Conservation (phyloP, 30 jellyfish, hydroid and myxozoan species). For the Hydractinia symbiolongicarpus region DNA sequence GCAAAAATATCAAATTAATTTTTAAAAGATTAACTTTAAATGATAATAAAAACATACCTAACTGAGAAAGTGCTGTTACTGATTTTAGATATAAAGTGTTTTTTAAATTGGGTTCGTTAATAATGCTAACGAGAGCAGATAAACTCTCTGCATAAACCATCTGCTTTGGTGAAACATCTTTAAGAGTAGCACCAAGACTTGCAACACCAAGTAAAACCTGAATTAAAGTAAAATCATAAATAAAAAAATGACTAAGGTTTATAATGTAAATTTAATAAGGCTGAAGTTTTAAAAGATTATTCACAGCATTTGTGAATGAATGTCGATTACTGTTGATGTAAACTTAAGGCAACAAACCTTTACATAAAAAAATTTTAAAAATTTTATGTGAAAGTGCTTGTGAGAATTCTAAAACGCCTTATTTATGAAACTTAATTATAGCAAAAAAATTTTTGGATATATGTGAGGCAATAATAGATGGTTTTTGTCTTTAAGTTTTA, state of each 20-base stretch:
- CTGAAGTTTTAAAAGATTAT: too few relatives aligned
- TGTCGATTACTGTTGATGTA: too few relatives aligned
- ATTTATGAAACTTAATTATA: too few relatives aligned
- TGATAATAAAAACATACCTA: slow-evolving; percentile 15
- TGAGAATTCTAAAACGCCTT: too few relatives aligned
- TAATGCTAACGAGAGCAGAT: slow-evolving; percentile 33
- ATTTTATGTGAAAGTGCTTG: not conserved
- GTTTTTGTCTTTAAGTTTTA: too few relatives aligned
- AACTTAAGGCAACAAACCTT: not conserved
- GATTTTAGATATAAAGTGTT: slow-evolving; percentile 25
- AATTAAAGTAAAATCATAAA: not conserved
- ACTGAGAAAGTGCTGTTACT: slow-evolving; percentile 31
- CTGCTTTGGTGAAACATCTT: slow-evolving; percentile 34
- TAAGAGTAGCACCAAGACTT: slow-evolving; percentile 28
- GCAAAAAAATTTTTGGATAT: too few relatives aligned
- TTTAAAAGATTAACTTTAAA: not conserved
- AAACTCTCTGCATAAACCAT: slow-evolving; percentile 29
- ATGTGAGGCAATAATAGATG: too few relatives aligned
- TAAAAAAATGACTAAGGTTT: not conserved
- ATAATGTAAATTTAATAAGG: too few relatives aligned
- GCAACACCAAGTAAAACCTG: slow-evolving; percentile 40
- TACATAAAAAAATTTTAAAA: not conserved
- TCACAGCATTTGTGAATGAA: too few relatives aligned
- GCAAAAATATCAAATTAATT: too few relatives aligned
- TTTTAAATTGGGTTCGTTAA: slow-evolving; percentile 27